phyloP scores from a whole-genome alignment of 1,140 invertebrate genomes.

The Drosophila tropicalis region DNA sequence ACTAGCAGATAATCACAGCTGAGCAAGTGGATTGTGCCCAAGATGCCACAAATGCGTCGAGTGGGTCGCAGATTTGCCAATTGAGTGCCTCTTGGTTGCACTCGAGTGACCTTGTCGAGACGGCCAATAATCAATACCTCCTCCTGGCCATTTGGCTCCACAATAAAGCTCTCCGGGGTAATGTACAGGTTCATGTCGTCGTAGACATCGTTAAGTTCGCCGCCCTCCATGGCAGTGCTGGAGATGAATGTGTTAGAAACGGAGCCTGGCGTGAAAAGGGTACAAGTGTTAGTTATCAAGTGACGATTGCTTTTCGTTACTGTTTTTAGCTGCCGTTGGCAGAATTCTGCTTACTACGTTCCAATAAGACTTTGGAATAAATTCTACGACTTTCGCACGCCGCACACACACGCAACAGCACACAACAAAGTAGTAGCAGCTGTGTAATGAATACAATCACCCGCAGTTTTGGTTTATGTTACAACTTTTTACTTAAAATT shows the following conservation, averaged over 20 bases:
- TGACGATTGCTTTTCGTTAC: background rate
- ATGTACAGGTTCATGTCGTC: constrained; percentile 87
- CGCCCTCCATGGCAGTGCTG: constrained; percentile 42
- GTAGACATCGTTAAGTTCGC: constrained; percentile 83
- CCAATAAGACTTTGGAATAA: constrained; percentile 1
- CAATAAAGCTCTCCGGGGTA: constrained; percentile 89
- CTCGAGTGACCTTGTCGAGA: constrained; percentile 86
- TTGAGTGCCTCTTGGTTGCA: constrained; percentile 84
- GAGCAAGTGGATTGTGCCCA: constrained; percentile 93
- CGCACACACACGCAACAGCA: constrained; percentile 7
- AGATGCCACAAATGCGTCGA: constrained; percentile 93
- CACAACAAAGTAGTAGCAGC: constrained; percentile 4
- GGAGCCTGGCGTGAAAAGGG: background rate
- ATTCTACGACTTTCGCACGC: constrained; percentile 4
- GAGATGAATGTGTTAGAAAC: background rate
- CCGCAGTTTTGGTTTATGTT: background rate
- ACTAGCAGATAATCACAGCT: constrained; percentile 95
- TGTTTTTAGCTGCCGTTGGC: constrained; percentile 6
- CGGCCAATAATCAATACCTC: constrained; percentile 90
- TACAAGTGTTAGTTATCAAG: constrained; percentile 1
- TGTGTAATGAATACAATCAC: background rate
- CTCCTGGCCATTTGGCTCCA: constrained; percentile 86
- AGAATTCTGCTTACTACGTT: constrained; percentile 1
- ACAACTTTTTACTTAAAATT: constrained; percentile 9
- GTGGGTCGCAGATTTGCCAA: constrained; percentile 83